Evolutionary conservation across 1,140 invertebrate species (phyloP).

Genomic region (Eumeta japonica): DNA sequence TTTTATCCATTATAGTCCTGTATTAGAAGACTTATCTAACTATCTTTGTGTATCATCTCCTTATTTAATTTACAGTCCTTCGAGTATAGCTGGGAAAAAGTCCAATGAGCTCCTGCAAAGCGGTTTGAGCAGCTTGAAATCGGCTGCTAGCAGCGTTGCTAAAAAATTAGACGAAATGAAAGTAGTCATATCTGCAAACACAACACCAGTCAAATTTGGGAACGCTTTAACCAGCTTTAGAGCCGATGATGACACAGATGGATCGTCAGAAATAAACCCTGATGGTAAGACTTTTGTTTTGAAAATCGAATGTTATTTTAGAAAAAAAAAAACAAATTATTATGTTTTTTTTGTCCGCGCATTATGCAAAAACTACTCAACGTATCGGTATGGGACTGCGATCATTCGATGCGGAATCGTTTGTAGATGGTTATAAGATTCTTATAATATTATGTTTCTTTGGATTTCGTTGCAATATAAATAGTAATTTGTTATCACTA

Average conservation of each 20-base stretch:
- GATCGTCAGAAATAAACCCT: constrained; percentile 48
- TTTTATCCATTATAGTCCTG: too few relatives aligned
- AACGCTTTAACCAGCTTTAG: constrained; percentile 38
- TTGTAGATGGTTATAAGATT: too few relatives aligned
- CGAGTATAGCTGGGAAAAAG: constrained; percentile 80
- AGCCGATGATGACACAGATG: constrained; percentile 46
- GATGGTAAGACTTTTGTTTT: constrained; percentile 29
- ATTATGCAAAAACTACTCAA: too few relatives aligned
- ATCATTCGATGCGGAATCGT: too few relatives aligned
- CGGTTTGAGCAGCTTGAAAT: constrained; percentile 80
- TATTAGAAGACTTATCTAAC: too few relatives aligned
- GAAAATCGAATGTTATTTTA: background rate
- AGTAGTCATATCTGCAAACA: constrained; percentile 83
- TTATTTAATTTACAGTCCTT: constrained; percentile 62
- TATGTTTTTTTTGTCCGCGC: too few relatives aligned
- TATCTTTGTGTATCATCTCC: too few relatives aligned
- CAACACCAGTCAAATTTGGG: constrained; percentile 75
- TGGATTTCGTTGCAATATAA: too few relatives aligned
- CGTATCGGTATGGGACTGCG: too few relatives aligned
- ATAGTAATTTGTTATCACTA: too few relatives aligned
- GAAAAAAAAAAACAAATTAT: too few relatives aligned
- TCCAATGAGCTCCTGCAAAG: constrained; percentile 85
- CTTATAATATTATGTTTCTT: too few relatives aligned
- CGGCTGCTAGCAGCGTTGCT: constrained; percentile 79
- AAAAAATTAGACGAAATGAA: constrained; percentile 93